These are phyloP conservation scores for Berghia stephanieae DNA, from an alignment of 1,140 invertebrate species.

Conservation along the genomic window DNA sequence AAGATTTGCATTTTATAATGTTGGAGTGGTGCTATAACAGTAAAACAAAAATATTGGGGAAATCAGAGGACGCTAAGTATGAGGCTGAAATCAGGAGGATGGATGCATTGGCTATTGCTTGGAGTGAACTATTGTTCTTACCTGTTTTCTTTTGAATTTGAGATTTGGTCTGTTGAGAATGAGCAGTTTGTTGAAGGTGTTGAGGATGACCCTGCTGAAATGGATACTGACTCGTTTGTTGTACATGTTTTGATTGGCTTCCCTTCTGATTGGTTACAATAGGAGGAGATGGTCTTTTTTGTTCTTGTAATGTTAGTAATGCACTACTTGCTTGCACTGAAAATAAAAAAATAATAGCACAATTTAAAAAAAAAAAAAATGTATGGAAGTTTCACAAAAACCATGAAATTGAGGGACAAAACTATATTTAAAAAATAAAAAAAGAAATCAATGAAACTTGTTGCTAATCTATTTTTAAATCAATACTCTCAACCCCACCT, in stretches of 20 bases:
- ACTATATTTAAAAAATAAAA: not conserved
- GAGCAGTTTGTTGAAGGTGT: slow-evolving; percentile 19
- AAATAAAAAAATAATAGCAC: slow-evolving; percentile 31
- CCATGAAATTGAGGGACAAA: too few species aligned
- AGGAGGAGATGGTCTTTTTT: slow-evolving; percentile 43
- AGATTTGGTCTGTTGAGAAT: slow-evolving; percentile 14
- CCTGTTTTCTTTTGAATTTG: slow-evolving; percentile 32
- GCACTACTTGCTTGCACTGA: slow-evolving; percentile 64
- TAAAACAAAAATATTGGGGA: too few species aligned
- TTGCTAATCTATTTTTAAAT: not conserved
- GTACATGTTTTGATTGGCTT: too few species aligned
- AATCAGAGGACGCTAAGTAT: too few species aligned
- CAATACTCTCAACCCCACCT: not conserved
- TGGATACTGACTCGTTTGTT: slow-evolving; percentile 20
- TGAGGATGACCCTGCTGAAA: not conserved
- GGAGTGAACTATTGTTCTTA: too few species aligned
- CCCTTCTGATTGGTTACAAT: slow-evolving; percentile 33
- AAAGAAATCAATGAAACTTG: not conserved
- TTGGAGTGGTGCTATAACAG: too few species aligned
- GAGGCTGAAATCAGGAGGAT: too few species aligned
- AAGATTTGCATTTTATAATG: too few species aligned
- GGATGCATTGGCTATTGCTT: too few species aligned
- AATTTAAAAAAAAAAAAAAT: too few species aligned
- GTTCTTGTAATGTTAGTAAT: slow-evolving; percentile 61
- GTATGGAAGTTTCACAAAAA: not conserved